Conservation (phyloP, 2,888 invertebrate genomes). For the Quadroppia sp. region DNA sequence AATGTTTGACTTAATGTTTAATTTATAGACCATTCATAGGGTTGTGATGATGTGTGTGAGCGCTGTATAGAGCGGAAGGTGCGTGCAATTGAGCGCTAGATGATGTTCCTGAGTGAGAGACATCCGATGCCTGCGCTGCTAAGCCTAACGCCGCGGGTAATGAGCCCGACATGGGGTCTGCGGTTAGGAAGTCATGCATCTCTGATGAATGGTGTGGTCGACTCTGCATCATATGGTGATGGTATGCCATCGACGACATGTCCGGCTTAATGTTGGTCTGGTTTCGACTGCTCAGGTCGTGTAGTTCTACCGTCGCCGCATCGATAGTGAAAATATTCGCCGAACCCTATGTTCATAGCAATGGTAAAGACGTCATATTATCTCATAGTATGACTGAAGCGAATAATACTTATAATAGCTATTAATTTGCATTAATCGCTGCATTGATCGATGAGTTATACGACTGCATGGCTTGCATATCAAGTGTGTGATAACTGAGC, state of each 20-base stretch:
- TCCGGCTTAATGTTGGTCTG: conserved; percentile 41
- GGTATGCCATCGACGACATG: conserved; percentile 41
- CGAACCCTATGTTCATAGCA: conserved; percentile 27
- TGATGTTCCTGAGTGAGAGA: not conserved
- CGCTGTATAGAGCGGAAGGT: conserved; percentile 35
- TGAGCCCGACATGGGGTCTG: conserved; percentile 34
- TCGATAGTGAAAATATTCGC: conserved; percentile 38
- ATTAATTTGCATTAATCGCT: conserved; percentile 16
- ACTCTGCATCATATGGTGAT: conserved; percentile 43
- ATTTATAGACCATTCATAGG: conserved; percentile 36
- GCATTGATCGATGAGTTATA: conserved; percentile 9
- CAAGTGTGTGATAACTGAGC: not conserved
- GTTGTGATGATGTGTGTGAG: conserved; percentile 32
- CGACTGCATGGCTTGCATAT: conserved; percentile 7
- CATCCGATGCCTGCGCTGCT: conserved; percentile 26
- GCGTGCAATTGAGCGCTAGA: conserved; percentile 37
- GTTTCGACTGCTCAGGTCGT: conserved; percentile 41
- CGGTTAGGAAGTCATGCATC: conserved; percentile 42
- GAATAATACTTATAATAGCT: not conserved
- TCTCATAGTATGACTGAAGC: not conserved
- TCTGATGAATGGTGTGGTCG: conserved; percentile 41
- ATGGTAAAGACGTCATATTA: not conserved
- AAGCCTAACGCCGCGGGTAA: conserved; percentile 39
- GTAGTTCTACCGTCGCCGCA: conserved; percentile 39
- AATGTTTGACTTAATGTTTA: not conserved